Base-by-base conservation (phyloP, 2,888 invertebrate genomes). In the Stictocephala bisonia region DNA sequence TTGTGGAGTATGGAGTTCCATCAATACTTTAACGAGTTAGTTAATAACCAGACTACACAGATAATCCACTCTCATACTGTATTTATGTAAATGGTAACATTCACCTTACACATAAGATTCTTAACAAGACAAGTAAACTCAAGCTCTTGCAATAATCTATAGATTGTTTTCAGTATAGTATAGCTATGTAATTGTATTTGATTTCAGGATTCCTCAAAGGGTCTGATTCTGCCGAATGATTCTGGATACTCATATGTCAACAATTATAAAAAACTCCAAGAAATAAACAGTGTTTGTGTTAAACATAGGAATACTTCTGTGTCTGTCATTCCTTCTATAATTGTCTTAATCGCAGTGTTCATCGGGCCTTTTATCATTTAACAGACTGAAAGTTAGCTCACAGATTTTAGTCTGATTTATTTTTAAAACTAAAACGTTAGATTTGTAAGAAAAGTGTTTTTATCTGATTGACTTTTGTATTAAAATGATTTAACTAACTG, bases 181-280 rank as follows among this genome's bases (percentile, higher is more conserved):
- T 44, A 7, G 2, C 44, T 44, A 15, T 13, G 13, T 51, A 51
- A 22, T 22, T 26, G 22, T 6, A 3, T 51, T 22, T 3, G 24
- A 40, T 53, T 56, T 13, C 15, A 71, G 70, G 70, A 71, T 20
- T 18, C 58, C 1, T 44, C 58, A 9, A 58, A 44, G 44, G 70
- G 70, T 44, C 13, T 71, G 13, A 58, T 71, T 3, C 48, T 71
- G 22, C 70, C 70, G 4, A 56, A 71, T 11, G 70, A 71, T 27
- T 11, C 44, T 24, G 58, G 58, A 13, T 71, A 58, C 20, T 44
- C 44, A 0, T 58, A 41, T 15, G 70, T 71, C n/a, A 71, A 71
- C 27, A 44, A 22, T 15, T 71, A 71, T 44, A 71, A 41, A 29
- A 24, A 41, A 29, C 70, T 71, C 4, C 70, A 71, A 58, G 22